A percentile compares a stretch with the other conserved stretches of the same genome.
Conservation (phyloP, 2,113 vertebrate genomes). For the Galbula dea region DNA sequence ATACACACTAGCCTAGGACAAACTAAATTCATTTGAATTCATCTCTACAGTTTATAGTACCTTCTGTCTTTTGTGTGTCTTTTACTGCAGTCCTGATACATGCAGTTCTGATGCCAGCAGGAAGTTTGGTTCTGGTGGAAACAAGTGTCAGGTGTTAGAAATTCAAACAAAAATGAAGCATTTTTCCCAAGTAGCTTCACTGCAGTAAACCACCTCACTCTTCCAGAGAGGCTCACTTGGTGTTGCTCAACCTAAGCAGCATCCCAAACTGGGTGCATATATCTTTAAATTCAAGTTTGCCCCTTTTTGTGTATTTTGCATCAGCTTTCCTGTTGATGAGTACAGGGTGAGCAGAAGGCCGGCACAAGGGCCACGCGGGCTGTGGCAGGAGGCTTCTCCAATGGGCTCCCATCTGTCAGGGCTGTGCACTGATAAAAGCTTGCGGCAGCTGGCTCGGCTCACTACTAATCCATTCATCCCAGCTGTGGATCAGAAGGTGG, state of each 20-base stretch:
- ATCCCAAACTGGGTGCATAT: accelerated
- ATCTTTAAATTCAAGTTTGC: not conserved
- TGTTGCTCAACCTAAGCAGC: not conserved
- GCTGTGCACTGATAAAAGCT: constrained; percentile 72
- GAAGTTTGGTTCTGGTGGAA: not conserved
- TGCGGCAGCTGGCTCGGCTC: constrained; percentile 59
- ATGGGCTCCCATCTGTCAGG: constrained; percentile 79
- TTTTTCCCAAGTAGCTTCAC: not conserved
- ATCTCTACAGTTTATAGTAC: not conserved
- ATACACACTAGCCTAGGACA: not conserved
- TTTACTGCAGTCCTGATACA: not conserved
- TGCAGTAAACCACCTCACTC: not conserved
- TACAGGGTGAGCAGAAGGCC: constrained; percentile 63
- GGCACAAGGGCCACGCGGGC: constrained; percentile 48
- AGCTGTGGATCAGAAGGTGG: constrained; percentile 51
- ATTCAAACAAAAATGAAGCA: not conserved
- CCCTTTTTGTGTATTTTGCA: not conserved
- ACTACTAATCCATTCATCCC: constrained; percentile 67
- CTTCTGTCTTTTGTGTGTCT: not conserved
- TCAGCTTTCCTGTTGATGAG: not conserved
- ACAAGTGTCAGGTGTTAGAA: not conserved
- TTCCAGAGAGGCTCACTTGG: not conserved
- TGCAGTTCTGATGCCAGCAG: not conserved
- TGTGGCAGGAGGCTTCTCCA: constrained; percentile 68
- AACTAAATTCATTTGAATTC: not conserved